Conservation (phyloP, 2,113 vertebrate species). For the Plectropomus leopardus region DNA sequence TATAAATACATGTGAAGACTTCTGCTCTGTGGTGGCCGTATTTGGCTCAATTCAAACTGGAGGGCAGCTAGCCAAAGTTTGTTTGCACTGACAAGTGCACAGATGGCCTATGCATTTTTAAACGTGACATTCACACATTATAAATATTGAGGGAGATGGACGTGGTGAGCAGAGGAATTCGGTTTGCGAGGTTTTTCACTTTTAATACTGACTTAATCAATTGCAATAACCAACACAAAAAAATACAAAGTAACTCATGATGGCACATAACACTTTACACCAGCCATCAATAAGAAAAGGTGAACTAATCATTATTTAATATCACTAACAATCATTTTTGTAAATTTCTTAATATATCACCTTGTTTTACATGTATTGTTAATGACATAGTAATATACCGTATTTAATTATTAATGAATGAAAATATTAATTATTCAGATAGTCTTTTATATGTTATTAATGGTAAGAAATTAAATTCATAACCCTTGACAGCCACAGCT, state of each 20-base stretch:
- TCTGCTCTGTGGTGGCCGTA: conserved; percentile 21
- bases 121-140: conserved; percentile 47
- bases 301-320: conserved; percentile 71
- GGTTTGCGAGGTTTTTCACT: conserved; percentile 19
- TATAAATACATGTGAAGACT: conserved; percentile 47
- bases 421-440: neutral
- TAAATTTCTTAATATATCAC: neutral
- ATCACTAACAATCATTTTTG: conserved; percentile 3
- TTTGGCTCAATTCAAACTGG: conserved; percentile 38
- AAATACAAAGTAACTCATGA: conserved; percentile 13
- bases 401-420: neutral
- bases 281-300: conserved; percentile 32
- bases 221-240: conserved; percentile 32
- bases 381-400: no score
- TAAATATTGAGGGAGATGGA: conserved; percentile 48
- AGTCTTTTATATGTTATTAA: neutral
- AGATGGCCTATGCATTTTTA: conserved; percentile 76
- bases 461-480: neutral
- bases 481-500: neutral
- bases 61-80: conserved; percentile 73
- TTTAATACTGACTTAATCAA: conserved; percentile 14
- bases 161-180: neutral
- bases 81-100: conserved; percentile 64
- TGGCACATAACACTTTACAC: conserved; percentile 29
- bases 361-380: conserved; percentile 4